Percentiles rank a stretch among this genome's conserved stretches.
Evolutionary conservation across 2,797 vertebrate genomes (phyloP).

Genomic region (Malurus leucopterus): DNA sequence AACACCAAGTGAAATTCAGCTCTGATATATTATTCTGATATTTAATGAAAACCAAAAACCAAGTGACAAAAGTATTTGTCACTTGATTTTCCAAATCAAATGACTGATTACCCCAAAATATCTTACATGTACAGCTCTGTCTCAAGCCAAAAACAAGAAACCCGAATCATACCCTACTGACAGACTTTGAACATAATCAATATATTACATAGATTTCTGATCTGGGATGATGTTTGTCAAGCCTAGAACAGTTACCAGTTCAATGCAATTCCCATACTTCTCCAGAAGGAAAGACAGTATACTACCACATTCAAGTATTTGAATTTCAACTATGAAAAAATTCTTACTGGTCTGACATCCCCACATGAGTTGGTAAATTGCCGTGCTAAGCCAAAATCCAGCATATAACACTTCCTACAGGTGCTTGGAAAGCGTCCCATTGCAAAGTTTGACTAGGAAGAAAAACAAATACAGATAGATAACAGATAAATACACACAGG

Average conservation of each 20-base stretch:
- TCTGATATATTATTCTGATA: background rate
- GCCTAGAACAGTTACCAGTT: background rate
- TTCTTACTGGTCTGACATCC: slow-evolving; percentile 95
- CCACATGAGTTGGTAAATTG: slow-evolving; percentile 98
- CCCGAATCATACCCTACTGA: background rate
- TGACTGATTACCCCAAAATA: background rate
- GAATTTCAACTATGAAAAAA: background rate
- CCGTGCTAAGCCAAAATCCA: slow-evolving; percentile 96
- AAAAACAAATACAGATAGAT: slow-evolving; percentile 3
- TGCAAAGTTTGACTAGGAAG: slow-evolving; percentile 92
- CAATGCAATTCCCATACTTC: background rate
- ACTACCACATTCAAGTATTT: background rate
- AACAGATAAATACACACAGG: background rate
- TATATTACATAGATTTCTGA: background rate
- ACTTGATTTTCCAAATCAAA: background rate
- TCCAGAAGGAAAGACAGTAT: background rate
- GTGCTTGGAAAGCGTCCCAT: slow-evolving; percentile 97
- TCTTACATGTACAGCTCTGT: background rate
- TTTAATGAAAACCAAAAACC: background rate
- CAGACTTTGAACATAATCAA: background rate
- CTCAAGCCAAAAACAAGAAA: slow-evolving; percentile 2
- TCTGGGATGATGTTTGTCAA: background rate
- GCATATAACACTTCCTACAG: slow-evolving; percentile 96
- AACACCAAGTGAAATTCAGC: background rate
- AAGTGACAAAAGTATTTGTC: background rate